Base-by-base conservation (phyloP, 2,113 vertebrate genomes). In the Gambusia holbrooki region DNA sequence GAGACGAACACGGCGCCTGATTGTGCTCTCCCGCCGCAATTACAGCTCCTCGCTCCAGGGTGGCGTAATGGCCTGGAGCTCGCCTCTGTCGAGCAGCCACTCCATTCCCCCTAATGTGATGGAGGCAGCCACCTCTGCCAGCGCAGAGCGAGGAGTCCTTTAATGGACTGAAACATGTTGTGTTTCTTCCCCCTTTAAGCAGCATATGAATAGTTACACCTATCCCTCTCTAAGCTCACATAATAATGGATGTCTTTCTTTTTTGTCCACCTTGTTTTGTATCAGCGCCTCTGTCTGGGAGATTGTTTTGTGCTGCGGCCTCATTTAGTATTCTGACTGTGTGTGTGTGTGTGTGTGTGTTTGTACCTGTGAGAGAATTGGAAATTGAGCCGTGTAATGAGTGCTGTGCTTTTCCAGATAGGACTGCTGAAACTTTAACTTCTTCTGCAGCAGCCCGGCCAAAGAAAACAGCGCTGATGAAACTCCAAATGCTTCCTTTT, bases 331-430 rank as follows among this genome's bases (percentile, higher is more conserved):
- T 91, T 91, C 82, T 72, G 65, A 13, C 72, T 45, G 77, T 58
- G 73, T 48, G 72, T 35, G 68, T 54, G 45, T 35, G 68, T 54
- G 45, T 63, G 73, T 76, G 76, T 82, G 86, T 72, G 80, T 80
- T 83, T 3, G 67, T 84, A 88, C 85, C 88, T 91, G 87, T 86
- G 87, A 89, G 88, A 90, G 87, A 90, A 90, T 90, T 92, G 89
- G 88, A 93, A 89, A 92, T 89, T 87, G 88, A 93, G 89, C 87
- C 80, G 82, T 87, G 85, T 91, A 90, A 91, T 91, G 90, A 90
- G 92, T 60, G 65, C 87, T 80, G 84, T 84, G 81, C 87, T 87
- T 87, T 91, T 82, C 84, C 83, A 88, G 85, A 87, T 85, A 89
- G 90, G 77, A 86, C 90, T 85, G 88, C 87, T 85, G 78, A 86